Conservation (phyloP, 1,140 invertebrate species). For the Anastrepha obliqua region DNA sequence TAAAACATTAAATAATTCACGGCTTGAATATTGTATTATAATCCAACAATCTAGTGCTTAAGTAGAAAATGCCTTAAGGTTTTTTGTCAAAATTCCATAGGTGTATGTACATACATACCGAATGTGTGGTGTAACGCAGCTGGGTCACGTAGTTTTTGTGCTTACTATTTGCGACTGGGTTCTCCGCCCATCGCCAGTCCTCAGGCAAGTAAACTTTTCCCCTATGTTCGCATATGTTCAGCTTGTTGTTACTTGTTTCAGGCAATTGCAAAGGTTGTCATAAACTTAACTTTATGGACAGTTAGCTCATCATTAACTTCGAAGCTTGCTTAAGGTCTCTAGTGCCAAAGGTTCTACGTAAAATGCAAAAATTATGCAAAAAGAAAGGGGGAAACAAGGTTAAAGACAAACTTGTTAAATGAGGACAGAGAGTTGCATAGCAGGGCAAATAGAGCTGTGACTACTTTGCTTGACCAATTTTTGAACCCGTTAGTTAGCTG, state of each 20-base stretch:
- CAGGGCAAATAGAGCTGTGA: too few species aligned
- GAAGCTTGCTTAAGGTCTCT: not conserved
- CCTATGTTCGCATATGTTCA: too few species aligned
- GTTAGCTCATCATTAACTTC: conserved; percentile 36
- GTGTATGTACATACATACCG: not conserved
- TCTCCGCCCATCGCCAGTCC: not conserved
- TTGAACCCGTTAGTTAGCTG: too few species aligned
- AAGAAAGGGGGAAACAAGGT: not conserved
- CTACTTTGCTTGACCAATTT: too few species aligned
- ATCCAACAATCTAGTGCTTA: too few species aligned
- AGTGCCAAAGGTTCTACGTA: not conserved
- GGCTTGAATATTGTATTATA: too few species aligned
- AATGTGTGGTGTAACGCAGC: not conserved
- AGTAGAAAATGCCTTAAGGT: too few species aligned
- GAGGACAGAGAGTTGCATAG: too few species aligned
- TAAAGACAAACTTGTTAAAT: not conserved
- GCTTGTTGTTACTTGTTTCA: not conserved
- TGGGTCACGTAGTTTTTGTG: not conserved
- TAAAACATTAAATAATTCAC: too few species aligned
- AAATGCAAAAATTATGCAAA: not conserved
- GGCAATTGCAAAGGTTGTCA: not conserved
- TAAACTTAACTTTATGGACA: conserved; percentile 31
- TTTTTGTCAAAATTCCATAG: too few species aligned
- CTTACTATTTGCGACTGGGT: not conserved
- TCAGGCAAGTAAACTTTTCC: not conserved